Evolutionary conservation across 1,140 invertebrate genomes (phyloP).

Genomic region (Tetramorium parvispinum): DNA sequence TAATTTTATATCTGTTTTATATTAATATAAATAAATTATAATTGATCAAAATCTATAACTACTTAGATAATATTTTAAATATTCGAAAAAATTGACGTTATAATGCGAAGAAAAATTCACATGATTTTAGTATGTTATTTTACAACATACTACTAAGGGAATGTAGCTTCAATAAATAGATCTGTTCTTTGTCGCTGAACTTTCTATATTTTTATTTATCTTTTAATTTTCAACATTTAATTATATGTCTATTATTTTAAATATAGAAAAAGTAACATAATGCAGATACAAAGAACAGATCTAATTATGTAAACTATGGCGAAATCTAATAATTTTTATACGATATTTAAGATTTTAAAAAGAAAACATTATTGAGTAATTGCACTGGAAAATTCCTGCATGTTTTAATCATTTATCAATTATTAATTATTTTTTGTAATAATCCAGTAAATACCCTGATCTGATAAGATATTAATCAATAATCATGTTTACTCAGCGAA

Average conservation of each 20-base stretch:
- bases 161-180: not conserved
- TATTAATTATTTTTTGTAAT: not conserved
- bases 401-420: not conserved
- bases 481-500: not conserved
- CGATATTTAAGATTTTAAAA: conserved; percentile 30
- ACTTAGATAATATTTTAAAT: not conserved
- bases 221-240: not conserved
- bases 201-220: not conserved
- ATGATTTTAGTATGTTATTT: not conserved
- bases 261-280: not conserved
- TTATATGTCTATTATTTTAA: not conserved
- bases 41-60: not conserved
- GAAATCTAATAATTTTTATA: conserved; percentile 15
- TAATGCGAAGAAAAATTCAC: not conserved
- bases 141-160: not conserved
- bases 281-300: not conserved
- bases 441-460: not conserved
- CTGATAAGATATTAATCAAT: not conserved
- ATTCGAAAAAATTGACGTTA: not conserved
- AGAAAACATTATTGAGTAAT: not conserved
- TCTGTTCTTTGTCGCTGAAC: not conserved
- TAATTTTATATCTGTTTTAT: not conserved
- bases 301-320: conserved; percentile 22
- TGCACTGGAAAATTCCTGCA: not conserved
- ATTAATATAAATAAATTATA: not conserved